These are phyloP conservation scores for Leptopilina clavipes DNA, from an alignment of 1,140 invertebrate species.

Conservation along the genomic window DNA sequence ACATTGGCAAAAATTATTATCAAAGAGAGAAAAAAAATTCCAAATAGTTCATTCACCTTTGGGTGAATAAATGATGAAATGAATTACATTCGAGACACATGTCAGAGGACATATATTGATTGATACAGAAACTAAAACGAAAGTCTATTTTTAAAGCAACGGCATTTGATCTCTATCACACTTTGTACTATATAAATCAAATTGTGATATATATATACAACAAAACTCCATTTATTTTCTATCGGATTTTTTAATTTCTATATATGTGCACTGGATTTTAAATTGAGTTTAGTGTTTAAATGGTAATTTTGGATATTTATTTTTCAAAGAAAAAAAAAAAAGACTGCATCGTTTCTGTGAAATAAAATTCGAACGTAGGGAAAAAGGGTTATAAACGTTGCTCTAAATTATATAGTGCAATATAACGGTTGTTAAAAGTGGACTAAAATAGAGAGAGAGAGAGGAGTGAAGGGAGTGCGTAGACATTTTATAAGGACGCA, in stretches of 20 bases:
- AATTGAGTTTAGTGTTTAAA: too few species aligned
- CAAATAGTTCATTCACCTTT: neutral
- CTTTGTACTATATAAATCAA: neutral
- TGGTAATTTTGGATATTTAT: too few species aligned
- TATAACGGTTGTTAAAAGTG: conserved; percentile 25
- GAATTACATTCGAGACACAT: neutral
- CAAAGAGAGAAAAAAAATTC: neutral
- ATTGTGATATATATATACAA: neutral
- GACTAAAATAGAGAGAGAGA: conserved; percentile 12
- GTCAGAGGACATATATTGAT: neutral
- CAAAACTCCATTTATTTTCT: conserved; percentile 1
- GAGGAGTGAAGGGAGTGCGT: neutral
- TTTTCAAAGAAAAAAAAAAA: neutral
- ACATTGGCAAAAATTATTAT: too few species aligned
- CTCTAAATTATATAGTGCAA: conserved; percentile 4
- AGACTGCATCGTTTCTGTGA: neutral
- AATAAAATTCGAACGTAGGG: neutral
- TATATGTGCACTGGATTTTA: too few species aligned
- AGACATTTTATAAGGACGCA: conserved; percentile 20
- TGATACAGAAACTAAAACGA: neutral
- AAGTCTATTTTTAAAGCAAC: conserved; percentile 16
- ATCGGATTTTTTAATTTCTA: neutral
- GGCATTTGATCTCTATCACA: conserved; percentile 9
- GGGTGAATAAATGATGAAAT: too few species aligned
- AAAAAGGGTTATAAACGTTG: neutral